Base-by-base conservation (phyloP, 2,113 vertebrate species). In the Heliornis fulica region DNA sequence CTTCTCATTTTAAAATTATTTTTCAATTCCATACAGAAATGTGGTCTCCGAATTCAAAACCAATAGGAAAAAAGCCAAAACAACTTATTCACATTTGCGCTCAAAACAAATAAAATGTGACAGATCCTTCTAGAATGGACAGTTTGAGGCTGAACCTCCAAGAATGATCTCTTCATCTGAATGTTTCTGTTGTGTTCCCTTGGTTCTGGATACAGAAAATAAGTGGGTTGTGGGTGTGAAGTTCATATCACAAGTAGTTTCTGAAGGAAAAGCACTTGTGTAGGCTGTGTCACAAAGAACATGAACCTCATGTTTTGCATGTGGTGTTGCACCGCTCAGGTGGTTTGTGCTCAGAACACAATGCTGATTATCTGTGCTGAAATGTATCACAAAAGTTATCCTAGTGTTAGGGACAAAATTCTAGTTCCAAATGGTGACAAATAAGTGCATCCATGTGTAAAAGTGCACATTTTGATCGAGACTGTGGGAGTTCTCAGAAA, bases 321-420 rank as follows among this genome's bases (percentile, higher is more conserved):
- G 0, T 11, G 17, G 22, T 9, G 90, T 46, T 77, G 41, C 36
- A 32, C 13, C 12, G 5, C 0, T 0, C 10, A 14, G 38, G 7
- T 21, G 70, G 8, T 18, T 31, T 65, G 8, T 45, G 25, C 54
- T 63, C 60, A 59, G 41, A 83, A 28, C 5, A 2, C 6, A 36
- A 45, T 36, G 14, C 2, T 63, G 7, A n/a, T n/a, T 41, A 15
- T 41, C n/a, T 63, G 17, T 20, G 56, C 29, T 54, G 64, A 41
- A 40, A 53, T 43, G 12, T 77, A 20, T 13, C 56, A 13, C 23
- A 41, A 60, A 46, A 11, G 11, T 26, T 79, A 68, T 63, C 10
- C 16, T 65, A 59, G 40, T 34, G 31, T 13, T 15, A 48, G 29
- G 13, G 9, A 15, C 83, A 90, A 83, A 72, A 51, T 1, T 88